These are phyloP conservation scores for Peromyscus nudipes DNA, from an alignment of 2,797 vertebrate species.

Conservation along the genomic window DNA sequence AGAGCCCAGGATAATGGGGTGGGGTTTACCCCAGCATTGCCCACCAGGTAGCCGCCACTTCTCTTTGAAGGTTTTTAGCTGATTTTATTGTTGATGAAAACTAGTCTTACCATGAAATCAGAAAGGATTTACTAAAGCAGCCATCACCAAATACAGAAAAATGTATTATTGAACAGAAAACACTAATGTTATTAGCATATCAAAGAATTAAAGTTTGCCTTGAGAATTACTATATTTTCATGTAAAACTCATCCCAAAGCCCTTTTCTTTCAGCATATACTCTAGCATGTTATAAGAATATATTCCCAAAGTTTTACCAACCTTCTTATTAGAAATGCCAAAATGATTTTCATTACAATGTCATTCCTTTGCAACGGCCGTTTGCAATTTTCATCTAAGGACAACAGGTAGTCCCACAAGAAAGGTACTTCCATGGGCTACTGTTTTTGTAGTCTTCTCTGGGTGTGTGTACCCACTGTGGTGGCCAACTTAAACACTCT, in stretches of 20 bases:
- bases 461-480: neutral
- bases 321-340: neutral
- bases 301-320: neutral
- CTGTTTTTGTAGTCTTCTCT: neutral
- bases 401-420: neutral
- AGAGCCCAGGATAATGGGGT: neutral
- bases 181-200: constrained; percentile 47
- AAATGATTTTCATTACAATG: neutral
- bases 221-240: constrained; percentile 58
- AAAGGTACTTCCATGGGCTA: neutral
- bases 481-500: neutral
- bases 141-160: constrained; percentile 56
- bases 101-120: constrained; percentile 71
- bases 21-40: neutral
- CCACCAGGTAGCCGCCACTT: neutral
- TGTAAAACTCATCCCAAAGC: constrained; percentile 1
- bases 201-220: constrained; percentile 69
- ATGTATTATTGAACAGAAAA: constrained; percentile 43
- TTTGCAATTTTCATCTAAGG: constrained; percentile 22
- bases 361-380: neutral
- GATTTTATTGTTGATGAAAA: constrained; percentile 74
- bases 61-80: constrained; percentile 67
- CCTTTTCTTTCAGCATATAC: constrained; percentile 16
- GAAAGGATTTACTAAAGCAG: constrained; percentile 66
- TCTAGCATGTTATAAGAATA: neutral